Conservation (phyloP, 2,113 vertebrate species). For the Nyctereutes procyonoides region DNA sequence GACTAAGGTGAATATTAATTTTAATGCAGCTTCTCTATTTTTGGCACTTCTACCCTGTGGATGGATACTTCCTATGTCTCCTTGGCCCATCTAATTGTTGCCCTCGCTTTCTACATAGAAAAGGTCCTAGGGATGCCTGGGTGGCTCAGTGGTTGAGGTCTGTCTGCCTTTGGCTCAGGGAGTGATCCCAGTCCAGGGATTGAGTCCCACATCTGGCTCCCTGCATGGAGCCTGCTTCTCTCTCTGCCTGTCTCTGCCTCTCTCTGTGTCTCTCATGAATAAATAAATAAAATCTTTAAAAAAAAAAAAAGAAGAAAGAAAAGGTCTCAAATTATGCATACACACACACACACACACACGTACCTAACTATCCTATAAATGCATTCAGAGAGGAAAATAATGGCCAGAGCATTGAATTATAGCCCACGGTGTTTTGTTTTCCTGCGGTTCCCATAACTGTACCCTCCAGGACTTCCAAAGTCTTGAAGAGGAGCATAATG, state of each 20-base stretch:
- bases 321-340: not conserved
- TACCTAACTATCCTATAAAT: not conserved
- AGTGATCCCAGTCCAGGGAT: no score
- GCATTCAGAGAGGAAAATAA: not conserved
- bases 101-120: conserved; percentile 25
- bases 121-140: not conserved
- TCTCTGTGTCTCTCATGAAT: no score
- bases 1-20: conserved; percentile 61
- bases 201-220: no score
- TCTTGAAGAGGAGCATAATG: not conserved
- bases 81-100: not conserved
- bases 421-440: not conserved
- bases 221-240: no score
- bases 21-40: conserved; percentile 7
- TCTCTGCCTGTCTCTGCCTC: no score
- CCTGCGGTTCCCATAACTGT: not conserved
- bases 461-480: not conserved
- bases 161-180: no score
- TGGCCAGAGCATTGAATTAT: not conserved
- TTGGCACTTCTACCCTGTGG: not conserved
- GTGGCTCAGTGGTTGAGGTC: no score
- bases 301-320: not conserved
- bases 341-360: not conserved
- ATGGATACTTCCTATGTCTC: not conserved
- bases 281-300: no score